phyloP scores from a whole-genome alignment of 2,888 invertebrate genomes.

The Augochlorella aurata region DNA sequence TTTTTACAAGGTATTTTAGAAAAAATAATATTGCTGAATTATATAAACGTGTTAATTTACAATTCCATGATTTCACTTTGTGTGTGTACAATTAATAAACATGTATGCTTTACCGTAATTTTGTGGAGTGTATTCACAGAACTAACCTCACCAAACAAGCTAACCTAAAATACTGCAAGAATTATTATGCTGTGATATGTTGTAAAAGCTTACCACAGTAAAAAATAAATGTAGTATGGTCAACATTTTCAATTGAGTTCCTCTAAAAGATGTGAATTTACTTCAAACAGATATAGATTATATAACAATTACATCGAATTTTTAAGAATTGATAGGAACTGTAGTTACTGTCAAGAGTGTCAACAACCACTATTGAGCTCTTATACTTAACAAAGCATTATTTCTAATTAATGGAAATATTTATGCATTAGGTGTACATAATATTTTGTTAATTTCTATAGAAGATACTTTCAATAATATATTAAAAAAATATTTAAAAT shows the following conservation, averaged over 20 bases:
- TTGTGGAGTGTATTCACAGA: slow-evolving; percentile 44
- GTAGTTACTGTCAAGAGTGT: slow-evolving; percentile 63
- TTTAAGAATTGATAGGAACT: slow-evolving; percentile 41
- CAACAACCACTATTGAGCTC: slow-evolving; percentile 55
- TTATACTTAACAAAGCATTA: slow-evolving; percentile 25
- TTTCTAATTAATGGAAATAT: background rate
- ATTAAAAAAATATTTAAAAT: background rate
- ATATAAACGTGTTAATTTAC: slow-evolving; percentile 36
- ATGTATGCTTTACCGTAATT: slow-evolving; percentile 17
- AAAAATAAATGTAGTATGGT: slow-evolving; percentile 34
- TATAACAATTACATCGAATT: slow-evolving; percentile 48
- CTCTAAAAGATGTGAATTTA: slow-evolving; percentile 31
- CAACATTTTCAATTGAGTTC: slow-evolving; percentile 28
- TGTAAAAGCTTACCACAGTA: slow-evolving; percentile 46
- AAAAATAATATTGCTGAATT: slow-evolving; percentile 45
- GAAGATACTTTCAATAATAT: slow-evolving; percentile 5
- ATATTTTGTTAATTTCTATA: slow-evolving; percentile 8
- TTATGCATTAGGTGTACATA: background rate
- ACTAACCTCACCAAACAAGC: slow-evolving; percentile 77
- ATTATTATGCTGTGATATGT: slow-evolving; percentile 52
- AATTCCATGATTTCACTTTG: slow-evolving; percentile 31
- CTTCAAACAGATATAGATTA: slow-evolving; percentile 40
- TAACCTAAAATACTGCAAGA: slow-evolving; percentile 74
- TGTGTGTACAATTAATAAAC: slow-evolving; percentile 30
- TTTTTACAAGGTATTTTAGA: slow-evolving; percentile 80